Evolutionary conservation across 2,888 invertebrate genomes (phyloP).

Genomic region (Clanis bilineata): DNA sequence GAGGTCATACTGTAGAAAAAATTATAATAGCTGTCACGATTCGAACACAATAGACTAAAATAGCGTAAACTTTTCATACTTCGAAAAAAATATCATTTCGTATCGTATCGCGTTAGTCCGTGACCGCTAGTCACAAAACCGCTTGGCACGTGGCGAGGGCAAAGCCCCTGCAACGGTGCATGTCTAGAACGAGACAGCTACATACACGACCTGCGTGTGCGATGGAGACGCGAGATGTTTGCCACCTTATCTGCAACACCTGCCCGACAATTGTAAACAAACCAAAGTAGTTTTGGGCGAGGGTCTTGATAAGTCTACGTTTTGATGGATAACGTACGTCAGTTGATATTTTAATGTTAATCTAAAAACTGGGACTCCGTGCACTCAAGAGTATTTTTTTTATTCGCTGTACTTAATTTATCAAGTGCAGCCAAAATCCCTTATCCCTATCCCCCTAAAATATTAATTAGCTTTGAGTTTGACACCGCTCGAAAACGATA

Average conservation of each 20-base stretch:
- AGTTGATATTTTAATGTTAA: neutral
- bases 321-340: neutral
- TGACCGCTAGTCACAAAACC: conserved; percentile 36
- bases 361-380: too few relatives aligned
- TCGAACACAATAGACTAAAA: too few relatives aligned
- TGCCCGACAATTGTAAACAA: conserved; percentile 24
- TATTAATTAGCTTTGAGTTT: too few relatives aligned
- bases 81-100: neutral
- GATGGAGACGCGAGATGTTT: conserved; percentile 24
- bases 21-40: too few relatives aligned
- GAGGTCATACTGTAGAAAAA: too few relatives aligned
- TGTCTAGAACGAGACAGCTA: conserved; percentile 26
- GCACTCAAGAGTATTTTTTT: too few relatives aligned
- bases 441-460: too few relatives aligned
- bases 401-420: too few relatives aligned
- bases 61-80: neutral
- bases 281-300: neutral
- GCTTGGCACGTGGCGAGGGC: conserved; percentile 49
- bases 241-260: conserved; percentile 23
- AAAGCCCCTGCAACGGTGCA: conserved; percentile 52
- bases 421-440: too few relatives aligned
- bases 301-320: neutral
- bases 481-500: too few relatives aligned
- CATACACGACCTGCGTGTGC: conserved; percentile 15
- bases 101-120: neutral